These are phyloP conservation scores for Herpailurus yagouaroundi DNA, from an alignment of 2,113 vertebrate species.

Conservation along the genomic window DNA sequence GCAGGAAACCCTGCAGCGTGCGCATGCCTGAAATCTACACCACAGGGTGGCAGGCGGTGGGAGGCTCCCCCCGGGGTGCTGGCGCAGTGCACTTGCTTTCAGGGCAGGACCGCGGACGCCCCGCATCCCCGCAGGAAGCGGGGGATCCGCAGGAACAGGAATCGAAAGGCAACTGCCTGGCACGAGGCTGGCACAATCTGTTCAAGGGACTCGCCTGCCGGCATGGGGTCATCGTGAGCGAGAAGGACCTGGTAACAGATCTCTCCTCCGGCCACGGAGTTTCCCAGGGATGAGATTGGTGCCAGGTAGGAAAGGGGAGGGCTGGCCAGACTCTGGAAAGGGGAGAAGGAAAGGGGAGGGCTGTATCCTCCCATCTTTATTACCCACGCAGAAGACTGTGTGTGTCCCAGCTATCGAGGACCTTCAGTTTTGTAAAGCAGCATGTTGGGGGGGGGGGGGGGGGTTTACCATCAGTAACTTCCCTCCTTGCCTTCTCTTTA, in stretches of 20 bases:
- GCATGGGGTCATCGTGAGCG: slow-evolving; percentile 44
- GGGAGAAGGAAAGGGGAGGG: neutral
- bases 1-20: neutral
- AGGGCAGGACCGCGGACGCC: neutral
- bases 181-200: slow-evolving; percentile 67
- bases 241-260: neutral
- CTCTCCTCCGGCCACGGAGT: neutral
- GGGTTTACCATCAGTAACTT: neutral
- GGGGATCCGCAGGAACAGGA: slow-evolving; percentile 12
- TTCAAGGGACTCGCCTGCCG: slow-evolving; percentile 38
- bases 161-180: slow-evolving; percentile 51
- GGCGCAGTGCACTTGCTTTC: neutral
- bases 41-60: neutral
- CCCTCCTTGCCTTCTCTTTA: neutral
- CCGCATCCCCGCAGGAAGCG: neutral
- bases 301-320: slow-evolving; percentile 19
- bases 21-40: neutral
- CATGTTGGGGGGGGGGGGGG: neutral
- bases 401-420: neutral
- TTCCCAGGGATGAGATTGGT: neutral
- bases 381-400: neutral
- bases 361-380: neutral
- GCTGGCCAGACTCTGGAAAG: neutral
- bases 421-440: neutral
- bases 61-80: neutral